Evolutionary conservation across 2,888 invertebrate species (phyloP).

Genomic region (Tortrix viridana): DNA sequence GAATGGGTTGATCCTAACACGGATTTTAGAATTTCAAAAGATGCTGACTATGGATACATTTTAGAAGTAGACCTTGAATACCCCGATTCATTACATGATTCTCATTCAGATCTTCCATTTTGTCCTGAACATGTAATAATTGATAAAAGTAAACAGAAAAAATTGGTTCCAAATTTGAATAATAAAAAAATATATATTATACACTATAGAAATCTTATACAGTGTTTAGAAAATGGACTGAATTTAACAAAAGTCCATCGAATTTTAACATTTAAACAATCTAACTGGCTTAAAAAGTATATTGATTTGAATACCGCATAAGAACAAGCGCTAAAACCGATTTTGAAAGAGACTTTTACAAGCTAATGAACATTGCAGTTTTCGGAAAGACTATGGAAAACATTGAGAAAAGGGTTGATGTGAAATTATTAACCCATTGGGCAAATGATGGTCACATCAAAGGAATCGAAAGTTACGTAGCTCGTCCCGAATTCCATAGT

Average conservation of each 20-base stretch:
- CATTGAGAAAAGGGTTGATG: conserved; percentile 16
- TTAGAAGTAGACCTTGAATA: conserved; percentile 39
- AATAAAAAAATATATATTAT: conserved; percentile 33
- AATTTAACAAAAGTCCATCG: conserved; percentile 33
- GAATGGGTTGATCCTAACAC: conserved; percentile 3
- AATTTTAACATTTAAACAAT: conserved; percentile 25
- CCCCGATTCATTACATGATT: conserved; percentile 30
- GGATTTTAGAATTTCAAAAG: conserved; percentile 8
- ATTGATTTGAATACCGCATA: conserved; percentile 34
- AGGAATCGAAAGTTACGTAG: conserved; percentile 18
- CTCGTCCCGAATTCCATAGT: conserved; percentile 30
- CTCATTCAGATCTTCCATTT: conserved; percentile 35
- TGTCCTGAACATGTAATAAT: conserved; percentile 29
- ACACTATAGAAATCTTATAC: conserved; percentile 36
- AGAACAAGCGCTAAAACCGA: conserved; percentile 3
- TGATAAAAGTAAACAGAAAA: conserved; percentile 9
- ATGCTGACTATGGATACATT: conserved; percentile 27
- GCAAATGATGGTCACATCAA: conserved; percentile 6
- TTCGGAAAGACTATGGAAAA: conserved; percentile 36
- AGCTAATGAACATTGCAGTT: conserved; percentile 30
- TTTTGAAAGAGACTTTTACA: conserved; percentile 36
- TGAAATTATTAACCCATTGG: conserved; percentile 7
- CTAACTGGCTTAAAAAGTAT: conserved; percentile 21
- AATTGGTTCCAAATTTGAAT: conserved; percentile 29
- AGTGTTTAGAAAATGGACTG: conserved; percentile 24